Base-by-base conservation (phyloP, 2,888 invertebrate species). In the Criorhina ranunculi region DNA sequence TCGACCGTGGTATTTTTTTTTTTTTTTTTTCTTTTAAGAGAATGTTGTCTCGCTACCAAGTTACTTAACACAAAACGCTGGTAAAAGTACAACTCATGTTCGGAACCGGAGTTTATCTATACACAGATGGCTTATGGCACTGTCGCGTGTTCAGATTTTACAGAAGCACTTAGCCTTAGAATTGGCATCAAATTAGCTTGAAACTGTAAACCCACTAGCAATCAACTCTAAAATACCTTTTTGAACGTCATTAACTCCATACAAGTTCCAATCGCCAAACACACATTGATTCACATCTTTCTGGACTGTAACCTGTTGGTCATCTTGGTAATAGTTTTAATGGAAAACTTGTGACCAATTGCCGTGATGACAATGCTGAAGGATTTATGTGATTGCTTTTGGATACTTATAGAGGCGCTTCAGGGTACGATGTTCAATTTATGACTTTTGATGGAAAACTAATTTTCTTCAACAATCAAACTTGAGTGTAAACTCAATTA, bases 331-430 rank as follows among this genome's bases (percentile, higher is more conserved):
- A 51, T 31, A 15, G 44, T 31, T 73, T 81, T 66, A 77, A 77
- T 82, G 40, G 67, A 73, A 72, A 72, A 67, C 19, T 46, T 82
- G 66, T 67, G 67, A 49, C n/a, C 51, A 64, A 81, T 81, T 76
- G 76, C 57, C 12, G 62, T 33, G 77, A 82, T 77, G 82, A 82
- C 82, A 77, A 66, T 62, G 59, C 46, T 77, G 82, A 82, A 72
- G 55, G 72, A 82, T 82, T 82, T 82, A 78, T 82, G 77, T 82
- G 78, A 78, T 82, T 82, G 77, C 72, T 62, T 77, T 82, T 62
- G 15, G 35, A 46, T 64, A 60, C 11, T 42, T 35, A 15, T 4
- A 24, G 4, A 33, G 40, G 31, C 72, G 31, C 72, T 17, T 9
- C n/a, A 17, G 51, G 19, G 17, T 11, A 19, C 31, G 12, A 31